These are phyloP conservation scores for Pteropus rufus DNA, from an alignment of 2,797 vertebrate species.

Conservation along the genomic window DNA sequence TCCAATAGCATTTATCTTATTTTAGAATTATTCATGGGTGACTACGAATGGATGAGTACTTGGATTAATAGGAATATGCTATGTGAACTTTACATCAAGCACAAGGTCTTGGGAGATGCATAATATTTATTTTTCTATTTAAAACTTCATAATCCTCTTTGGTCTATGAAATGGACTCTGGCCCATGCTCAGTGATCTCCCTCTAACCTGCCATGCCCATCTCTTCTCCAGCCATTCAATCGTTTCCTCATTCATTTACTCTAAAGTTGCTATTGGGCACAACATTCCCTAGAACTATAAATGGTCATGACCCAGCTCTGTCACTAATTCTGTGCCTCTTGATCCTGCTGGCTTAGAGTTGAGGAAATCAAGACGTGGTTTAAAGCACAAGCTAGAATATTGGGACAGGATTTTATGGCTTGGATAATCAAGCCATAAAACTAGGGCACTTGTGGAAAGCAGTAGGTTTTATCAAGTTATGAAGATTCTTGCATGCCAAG, in stretches of 20 bases:
- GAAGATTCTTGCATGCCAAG: background rate
- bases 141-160: background rate
- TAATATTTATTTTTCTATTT: background rate
- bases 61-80: background rate
- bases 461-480: background rate
- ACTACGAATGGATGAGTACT: background rate
- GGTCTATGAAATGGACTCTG: background rate
- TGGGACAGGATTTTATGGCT: background rate
- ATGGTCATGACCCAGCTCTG: background rate
- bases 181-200: background rate
- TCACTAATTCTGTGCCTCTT: background rate
- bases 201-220: background rate
- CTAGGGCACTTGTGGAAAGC: background rate
- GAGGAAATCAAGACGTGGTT: background rate
- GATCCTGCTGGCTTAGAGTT: background rate
- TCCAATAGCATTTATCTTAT: background rate
- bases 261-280: background rate
- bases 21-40: background rate
- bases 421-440: background rate
- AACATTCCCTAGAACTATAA: background rate
- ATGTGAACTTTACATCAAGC: background rate
- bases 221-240: background rate
- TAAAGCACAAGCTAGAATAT: background rate
- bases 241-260: background rate
- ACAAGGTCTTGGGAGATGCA: background rate